Base-by-base conservation (phyloP, 1,140 invertebrate species). In the Acromyrmex heyeri region DNA sequence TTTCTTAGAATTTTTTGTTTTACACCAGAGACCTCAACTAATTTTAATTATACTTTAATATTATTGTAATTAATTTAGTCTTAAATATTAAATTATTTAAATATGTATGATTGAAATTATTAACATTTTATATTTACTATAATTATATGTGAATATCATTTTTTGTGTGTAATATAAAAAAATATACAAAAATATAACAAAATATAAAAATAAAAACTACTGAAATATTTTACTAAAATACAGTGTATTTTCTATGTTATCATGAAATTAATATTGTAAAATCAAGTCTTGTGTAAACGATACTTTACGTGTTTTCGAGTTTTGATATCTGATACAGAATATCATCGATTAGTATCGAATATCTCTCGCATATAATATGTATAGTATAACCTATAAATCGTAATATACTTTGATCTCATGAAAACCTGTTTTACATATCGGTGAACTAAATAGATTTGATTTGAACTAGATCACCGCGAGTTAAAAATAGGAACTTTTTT, bases 21-120 rank as follows among this genome's bases (percentile, higher is more conserved):
- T 75, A 24, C 7, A 38, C 12, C 27, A n/a, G 7, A 34, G 18
- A 14, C 5, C 12, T 55, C 14, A 27, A n/a, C 12, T 27, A 55
- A 18, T 34, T 24, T 3, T 57, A 38, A 38, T 16, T 24, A 34
- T 21, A 27, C 1, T 16, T 75, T 59, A 59, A 14, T 14, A 57
- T 59, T 73, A 57, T 59, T 75, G 10, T 62, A 44, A 77, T 48
- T 65, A 64, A 48, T 48, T 77, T 27, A 62, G 48, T 62, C 62
- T 44, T 2, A n/a, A 77, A 62, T 75, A 59, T 67, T 12, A 12
- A 59, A 24, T 59, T 24, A 59, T 59, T 59, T 59, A 12, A 59
- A 59, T 59, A 59, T 59, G 8, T 10, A 21, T 12, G 3, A 59
- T 21, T 8, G 12, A 12, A 59, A 24, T 59, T 24, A 59, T 59